phyloP scores from a whole-genome alignment of 2,113 vertebrate species.

The Lepisosteus oculatus region DNA sequence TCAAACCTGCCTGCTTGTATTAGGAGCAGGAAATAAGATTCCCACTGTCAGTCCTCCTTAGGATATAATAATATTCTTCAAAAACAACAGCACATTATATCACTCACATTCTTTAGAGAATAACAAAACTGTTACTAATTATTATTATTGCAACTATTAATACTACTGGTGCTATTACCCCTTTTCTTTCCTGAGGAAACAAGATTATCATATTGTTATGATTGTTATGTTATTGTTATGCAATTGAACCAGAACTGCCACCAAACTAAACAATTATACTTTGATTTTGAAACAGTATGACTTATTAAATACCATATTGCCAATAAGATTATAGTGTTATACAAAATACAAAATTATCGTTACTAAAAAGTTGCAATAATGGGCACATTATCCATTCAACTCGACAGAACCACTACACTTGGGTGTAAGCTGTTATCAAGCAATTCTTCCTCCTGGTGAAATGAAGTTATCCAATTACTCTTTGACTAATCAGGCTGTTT shows the following conservation, averaged over 20 bases:
- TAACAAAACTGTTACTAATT: no score
- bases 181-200: no score
- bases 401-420: slow-evolving; percentile 88
- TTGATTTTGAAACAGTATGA: background rate
- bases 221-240: no score
- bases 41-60: background rate
- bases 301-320: background rate
- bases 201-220: no score
- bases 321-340: background rate
- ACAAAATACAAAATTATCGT: background rate
- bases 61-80: no score
- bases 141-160: no score
- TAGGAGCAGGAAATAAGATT: no score
- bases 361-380: slow-evolving; percentile 64
- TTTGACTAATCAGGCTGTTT: slow-evolving; percentile 99
- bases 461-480: slow-evolving; percentile 99
- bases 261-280: background rate
- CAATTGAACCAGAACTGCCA: no score
- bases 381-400: slow-evolving; percentile 81
- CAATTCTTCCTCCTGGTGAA: slow-evolving; percentile 94
- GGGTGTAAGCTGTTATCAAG: slow-evolving; percentile 94
- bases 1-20: slow-evolving; percentile 44
- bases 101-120: background rate
- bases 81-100: background rate
- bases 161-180: no score